Base-by-base conservation (phyloP, 2,888 invertebrate species). In the Caenorhabditis plicata region DNA sequence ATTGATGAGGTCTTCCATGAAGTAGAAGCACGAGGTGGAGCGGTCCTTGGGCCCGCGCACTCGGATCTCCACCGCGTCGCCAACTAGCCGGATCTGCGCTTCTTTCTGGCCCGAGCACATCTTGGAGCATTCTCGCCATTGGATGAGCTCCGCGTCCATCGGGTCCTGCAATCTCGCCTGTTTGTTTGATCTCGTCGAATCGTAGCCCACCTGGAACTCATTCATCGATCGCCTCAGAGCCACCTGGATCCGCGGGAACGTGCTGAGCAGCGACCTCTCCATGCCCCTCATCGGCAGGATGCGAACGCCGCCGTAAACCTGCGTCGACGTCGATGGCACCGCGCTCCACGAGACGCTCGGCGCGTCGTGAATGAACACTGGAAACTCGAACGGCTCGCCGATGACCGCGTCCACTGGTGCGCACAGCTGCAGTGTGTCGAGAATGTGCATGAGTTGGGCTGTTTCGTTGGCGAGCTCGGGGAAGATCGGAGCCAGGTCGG, bases 401-500 rank as follows among this genome's bases (percentile, higher is more conserved):
- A 62, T 40, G n/a, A n/a, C n/a, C 11, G 86, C 71, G 39, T 72
- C 71, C 20, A 68, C 47, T 1, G 76, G 70, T 19, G 75, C 70
- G 51, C 78, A 78, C 15, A 78, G 81, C 77, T 88, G 87, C 52
- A 89, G 83, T 5, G 88, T 87, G 82, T 88, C 88, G 39, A 90
- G 81, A 9, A 85, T 81, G 48, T 87, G 87, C 40, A 89, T 40
- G 29, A 27, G 7, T 9, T 27, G 29, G n/a, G n/a, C n/a, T n/a
- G n/a, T n/a, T n/a, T n/a, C n/a, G n/a, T n/a, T n/a, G n/a, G 87
- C 86, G 22, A 81, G 71, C 60, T 88, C 87, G 27, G 88, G 87
- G 78, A 86, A 87, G 72, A 87, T 85, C 33, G 87, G 85, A 81
- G 88, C 88, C 78, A 89, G 88, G 81, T 89, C 88, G 71, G 88